Evolutionary conservation across 2,888 invertebrate genomes (phyloP).

Genomic region (Thecophora atra): DNA sequence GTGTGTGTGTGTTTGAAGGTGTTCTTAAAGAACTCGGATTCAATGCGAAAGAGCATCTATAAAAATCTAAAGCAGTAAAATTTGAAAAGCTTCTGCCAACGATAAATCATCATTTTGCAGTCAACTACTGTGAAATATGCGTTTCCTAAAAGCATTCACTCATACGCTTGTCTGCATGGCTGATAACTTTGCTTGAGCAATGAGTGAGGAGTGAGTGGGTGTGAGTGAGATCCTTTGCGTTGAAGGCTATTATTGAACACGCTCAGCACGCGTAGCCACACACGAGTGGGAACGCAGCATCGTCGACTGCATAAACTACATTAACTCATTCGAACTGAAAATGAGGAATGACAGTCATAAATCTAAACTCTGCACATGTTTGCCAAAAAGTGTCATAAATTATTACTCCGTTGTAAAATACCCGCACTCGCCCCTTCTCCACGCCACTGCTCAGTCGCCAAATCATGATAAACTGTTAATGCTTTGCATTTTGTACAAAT

Average conservation of each 20-base stretch:
- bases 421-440: neutral
- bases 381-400: constrained; percentile 34
- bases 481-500: neutral
- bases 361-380: constrained; percentile 32
- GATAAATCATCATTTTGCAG: constrained; percentile 30
- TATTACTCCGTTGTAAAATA: neutral
- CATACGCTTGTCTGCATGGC: constrained; percentile 16
- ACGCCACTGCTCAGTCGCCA: neutral
- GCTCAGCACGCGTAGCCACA: too few relatives aligned
- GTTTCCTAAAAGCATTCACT: constrained; percentile 34
- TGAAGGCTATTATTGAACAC: too few relatives aligned
- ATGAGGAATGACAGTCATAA: constrained; percentile 34
- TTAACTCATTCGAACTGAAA: constrained; percentile 32
- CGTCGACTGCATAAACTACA: neutral
- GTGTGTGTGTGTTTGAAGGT: too few relatives aligned
- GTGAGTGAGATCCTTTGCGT: neutral
- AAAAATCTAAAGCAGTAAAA: neutral
- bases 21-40: neutral
- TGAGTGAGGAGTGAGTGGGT: constrained; percentile 1
- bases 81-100: neutral
- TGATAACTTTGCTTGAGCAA: neutral
- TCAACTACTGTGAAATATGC: constrained; percentile 29
- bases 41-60: neutral
- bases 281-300: neutral
- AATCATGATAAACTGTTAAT: constrained; percentile 25